Percentiles rank a stretch among this genome's conserved stretches.
Evolutionary conservation across 2,797 vertebrate species (phyloP).

Genomic region (Coreius guichenoti): DNA sequence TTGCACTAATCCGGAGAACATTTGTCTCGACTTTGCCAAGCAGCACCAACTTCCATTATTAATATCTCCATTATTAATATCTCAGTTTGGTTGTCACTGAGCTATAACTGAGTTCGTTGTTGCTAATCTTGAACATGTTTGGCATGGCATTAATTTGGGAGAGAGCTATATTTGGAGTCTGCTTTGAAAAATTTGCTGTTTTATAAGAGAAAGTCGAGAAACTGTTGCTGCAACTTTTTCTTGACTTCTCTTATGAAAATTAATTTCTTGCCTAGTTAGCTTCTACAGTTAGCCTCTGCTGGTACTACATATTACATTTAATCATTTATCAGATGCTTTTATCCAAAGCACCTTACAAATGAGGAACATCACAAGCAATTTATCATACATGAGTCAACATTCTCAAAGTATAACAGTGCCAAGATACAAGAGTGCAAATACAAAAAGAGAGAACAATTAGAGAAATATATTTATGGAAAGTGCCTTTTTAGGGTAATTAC

Average conservation of each 20-base stretch:
- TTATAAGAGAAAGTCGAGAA: background rate
- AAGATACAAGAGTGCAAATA: background rate
- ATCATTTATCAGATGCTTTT: conserved; percentile 10
- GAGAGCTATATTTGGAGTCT: background rate
- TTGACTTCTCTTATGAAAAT: background rate
- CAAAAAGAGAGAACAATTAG: background rate
- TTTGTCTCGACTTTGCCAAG: conserved; percentile 14
- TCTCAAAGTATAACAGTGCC: background rate
- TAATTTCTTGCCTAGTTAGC: background rate
- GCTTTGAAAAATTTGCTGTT: background rate
- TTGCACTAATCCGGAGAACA: conserved; percentile 4
- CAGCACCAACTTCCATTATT: conserved; percentile 4
- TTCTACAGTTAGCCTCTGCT: background rate
- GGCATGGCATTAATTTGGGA: background rate
- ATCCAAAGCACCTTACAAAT: background rate
- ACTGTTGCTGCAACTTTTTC: background rate
- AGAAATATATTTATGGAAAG: background rate
- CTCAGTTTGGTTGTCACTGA: conserved; percentile 14
- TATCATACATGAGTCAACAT: background rate
- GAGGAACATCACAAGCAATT: background rate
- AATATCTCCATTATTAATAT: background rate
- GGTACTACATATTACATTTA: background rate
- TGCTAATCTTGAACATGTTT: background rate
- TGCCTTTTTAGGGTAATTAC: background rate
- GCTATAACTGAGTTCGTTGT: background rate